A percentile compares a stretch with the other conserved stretches of the same genome.
These are phyloP conservation scores for Calvadosia cruxmelitensis DNA, from an alignment of 30 jellyfish, hydroid and myxozoan species.

Conservation along the genomic window DNA sequence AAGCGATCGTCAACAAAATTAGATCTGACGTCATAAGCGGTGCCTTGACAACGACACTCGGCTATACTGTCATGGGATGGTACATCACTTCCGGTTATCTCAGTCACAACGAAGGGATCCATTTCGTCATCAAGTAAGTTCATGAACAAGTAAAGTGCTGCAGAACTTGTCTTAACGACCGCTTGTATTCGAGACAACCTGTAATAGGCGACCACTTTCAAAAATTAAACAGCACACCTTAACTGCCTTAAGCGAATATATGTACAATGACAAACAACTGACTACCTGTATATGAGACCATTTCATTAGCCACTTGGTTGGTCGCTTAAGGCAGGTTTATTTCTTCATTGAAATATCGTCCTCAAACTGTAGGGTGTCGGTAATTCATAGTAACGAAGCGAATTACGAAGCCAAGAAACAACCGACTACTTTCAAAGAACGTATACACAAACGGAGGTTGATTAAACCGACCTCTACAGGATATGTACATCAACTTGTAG, in stretches of 20 bases:
- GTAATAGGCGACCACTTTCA: constrained; percentile 2
- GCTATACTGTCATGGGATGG: constrained; percentile 20
- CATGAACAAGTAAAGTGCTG: no score
- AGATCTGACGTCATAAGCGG: constrained; percentile 4
- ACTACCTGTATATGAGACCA: neutral
- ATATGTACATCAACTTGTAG: no score
- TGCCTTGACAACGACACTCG: neutral
- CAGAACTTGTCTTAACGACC: no score
- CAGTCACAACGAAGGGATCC: neutral
- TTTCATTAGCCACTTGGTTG: neutral
- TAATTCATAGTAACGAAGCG: constrained; percentile 11
- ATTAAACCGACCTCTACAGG: no score
- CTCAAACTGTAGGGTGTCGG: constrained; percentile 32
- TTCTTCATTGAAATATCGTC: constrained; percentile 34
- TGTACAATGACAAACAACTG: no score
- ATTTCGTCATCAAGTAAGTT: neutral
- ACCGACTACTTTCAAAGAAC: neutral
- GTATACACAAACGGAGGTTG: constrained; percentile 18
- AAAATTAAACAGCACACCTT: neutral
- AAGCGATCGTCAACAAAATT: neutral
- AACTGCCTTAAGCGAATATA: constrained; percentile 25
- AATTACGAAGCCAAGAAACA: constrained; percentile 18
- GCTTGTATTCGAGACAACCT: constrained; percentile 25
- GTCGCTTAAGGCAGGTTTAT: constrained; percentile 13
- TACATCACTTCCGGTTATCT: constrained; percentile 7